Base-by-base conservation (phyloP, 2,113 vertebrate genomes). In the Empidonax traillii region DNA sequence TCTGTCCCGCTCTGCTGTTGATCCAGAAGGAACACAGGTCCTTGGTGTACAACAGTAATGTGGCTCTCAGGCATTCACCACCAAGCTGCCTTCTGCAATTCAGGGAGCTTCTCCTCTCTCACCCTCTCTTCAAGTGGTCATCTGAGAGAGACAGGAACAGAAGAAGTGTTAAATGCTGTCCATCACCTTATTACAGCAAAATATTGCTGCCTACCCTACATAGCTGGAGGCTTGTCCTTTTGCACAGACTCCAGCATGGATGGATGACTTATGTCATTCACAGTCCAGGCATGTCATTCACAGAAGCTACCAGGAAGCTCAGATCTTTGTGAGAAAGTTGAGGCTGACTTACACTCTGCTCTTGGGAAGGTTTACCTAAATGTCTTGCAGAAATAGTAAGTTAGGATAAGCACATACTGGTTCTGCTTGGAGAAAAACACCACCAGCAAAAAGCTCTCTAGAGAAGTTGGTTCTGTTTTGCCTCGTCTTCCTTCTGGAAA, bases 241-340 rank as follows among this genome's bases (percentile, higher is more conserved):
- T 69, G 52, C 66, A 51, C 47, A 43, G 66, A 41, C 22, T 8
- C 28, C 27, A 87, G 33, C 30, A 18, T 14, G 39, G 58, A 35
- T 0, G 0, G 58, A 35, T 0, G 0, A 20, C 11, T 87, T 14
- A 7, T 4, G 22, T 44, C 75, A 88, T 11, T 28, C 73, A 61
- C 44, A 65, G 13, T 11, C 27, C 35, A 52, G 28, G 28, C 23
- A 46, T 11, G 33, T 35, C 39, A 28, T 28, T 87, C 71, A 91
- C 78, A 71, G 6, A 25, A 68, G 49, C 20, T 25, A 14, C 21
- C 46, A 58, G 78, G 46, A 71, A 78, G 6, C 13, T 63, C 58
- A 61, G 10, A 31, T 65, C 44, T 72, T 65, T 56, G 39, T 58
- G 41, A 51, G 56, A 39, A 28, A 3, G 9, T 19, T 72, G 39